Evolutionary conservation across 2,113 vertebrate species (phyloP).

Genomic region (Lathamus discolor): DNA sequence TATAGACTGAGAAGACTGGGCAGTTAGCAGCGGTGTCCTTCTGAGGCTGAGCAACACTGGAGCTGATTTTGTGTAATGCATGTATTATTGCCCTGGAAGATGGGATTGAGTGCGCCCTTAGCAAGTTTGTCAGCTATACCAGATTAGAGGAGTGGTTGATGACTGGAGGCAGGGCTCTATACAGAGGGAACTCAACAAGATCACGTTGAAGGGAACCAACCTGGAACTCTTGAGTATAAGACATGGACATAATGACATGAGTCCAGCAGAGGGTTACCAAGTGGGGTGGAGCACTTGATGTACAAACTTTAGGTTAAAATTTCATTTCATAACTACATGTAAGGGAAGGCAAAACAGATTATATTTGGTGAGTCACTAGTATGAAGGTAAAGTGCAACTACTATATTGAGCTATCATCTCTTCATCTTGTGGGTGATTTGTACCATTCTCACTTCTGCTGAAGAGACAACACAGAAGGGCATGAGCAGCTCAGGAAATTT

Average conservation of each 20-base stretch:
- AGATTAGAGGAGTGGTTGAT: neutral
- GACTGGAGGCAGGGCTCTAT: neutral
- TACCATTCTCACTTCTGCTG: neutral
- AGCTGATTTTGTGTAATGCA: neutral
- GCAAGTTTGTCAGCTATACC: neutral
- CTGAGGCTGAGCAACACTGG: accelerated
- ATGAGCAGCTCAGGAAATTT: neutral
- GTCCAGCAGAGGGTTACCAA: neutral
- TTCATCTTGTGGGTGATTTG: neutral
- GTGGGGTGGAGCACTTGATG: neutral
- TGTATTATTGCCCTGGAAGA: neutral
- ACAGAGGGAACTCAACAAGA: neutral
- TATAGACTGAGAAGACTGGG: neutral
- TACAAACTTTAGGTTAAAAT: neutral
- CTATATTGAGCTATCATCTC: neutral
- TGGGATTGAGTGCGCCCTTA: neutral
- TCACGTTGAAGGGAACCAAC: neutral
- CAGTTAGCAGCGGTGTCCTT: neutral
- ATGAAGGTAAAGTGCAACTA: neutral
- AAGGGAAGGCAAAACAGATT: neutral
- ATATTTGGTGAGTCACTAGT: neutral
- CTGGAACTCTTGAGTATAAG: neutral
- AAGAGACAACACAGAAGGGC: neutral
- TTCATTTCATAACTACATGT: neutral
- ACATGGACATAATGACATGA: neutral